Evolutionary conservation across 2,888 invertebrate genomes (phyloP), one percentile per base, ranked within the genome.

Genomic region (Sphaerolaimus hirsutus): DNA sequence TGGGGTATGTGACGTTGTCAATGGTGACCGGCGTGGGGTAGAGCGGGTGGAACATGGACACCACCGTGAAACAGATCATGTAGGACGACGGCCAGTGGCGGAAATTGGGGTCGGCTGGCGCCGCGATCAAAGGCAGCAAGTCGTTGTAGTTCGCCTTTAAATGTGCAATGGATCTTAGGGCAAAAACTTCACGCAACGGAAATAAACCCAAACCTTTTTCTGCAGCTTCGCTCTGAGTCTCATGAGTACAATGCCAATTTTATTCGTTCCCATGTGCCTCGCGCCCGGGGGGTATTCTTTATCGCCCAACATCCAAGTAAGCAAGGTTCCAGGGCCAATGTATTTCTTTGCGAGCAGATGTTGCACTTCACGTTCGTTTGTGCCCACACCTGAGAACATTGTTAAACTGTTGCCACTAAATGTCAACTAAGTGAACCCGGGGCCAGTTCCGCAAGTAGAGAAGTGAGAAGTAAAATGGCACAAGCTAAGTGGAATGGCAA

Each of bases 1-100:
- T 26, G 26, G 19, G 4, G 26, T 41, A 41, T 27, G 25, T 10
- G 27, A 24, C n/a, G 26, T 26, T 19, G 27, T 26, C 41, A 19
- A 41, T 27, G 7, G 7, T 47, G 26, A 61, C 55, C 44, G 57
- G 55, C 1, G 55, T 54, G 10, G 59, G 58, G 47, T 60, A 61
- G 17, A 59, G 49, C 4, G 61, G 61, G 47, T 60, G 60, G 44
- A 58, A 59, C 3, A 60, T 55, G 29, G 56, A 56, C 46, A 58
- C 57, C 2, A 58, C 52, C 7, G 61, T 59, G 49, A 61, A 58
- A 38, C 61, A 61, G 41, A 62, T 55, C 44, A 62, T 53, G 44
- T 60, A 53, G 5, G 50, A 49, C 12, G 58, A 54, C 24, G n/a
- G n/a, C n/a, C n/a, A n/a, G n/a, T n/a, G n/a, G 46, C 12, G 59